phyloP scores from a whole-genome alignment of 2,888 invertebrate genomes.

The Clunio marinus region DNA sequence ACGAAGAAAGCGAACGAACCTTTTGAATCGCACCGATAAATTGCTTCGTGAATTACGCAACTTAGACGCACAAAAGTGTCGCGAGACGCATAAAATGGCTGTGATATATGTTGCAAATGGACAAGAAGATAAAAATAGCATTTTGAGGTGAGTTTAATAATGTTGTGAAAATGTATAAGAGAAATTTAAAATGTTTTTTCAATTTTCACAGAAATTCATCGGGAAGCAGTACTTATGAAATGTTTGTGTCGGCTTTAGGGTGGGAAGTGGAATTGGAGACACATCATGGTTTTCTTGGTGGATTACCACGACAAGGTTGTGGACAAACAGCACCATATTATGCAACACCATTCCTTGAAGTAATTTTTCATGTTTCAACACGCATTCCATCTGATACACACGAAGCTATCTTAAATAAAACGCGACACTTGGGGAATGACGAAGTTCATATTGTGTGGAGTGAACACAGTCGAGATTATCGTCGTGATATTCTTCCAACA shows the following conservation, averaged over 20 bases:
- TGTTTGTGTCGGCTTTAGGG: conserved; percentile 63
- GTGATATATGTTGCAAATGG: conserved; percentile 97
- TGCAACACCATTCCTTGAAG: conserved; percentile 89
- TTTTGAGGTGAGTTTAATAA: conserved; percentile 51
- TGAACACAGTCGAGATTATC: conserved; percentile 92
- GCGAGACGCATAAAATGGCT: conserved; percentile 94
- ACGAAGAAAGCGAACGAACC: conserved; percentile 75
- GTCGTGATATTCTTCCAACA: conserved; percentile 94
- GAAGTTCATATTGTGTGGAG: conserved; percentile 99
- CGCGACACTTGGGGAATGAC: conserved; percentile 94
- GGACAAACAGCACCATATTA: conserved; percentile 93
- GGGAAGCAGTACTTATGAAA: conserved; percentile 91
- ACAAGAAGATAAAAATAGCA: conserved; percentile 94
- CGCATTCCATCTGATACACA: conserved; percentile 89
- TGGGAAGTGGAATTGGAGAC: conserved; percentile 84
- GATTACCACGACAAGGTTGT: conserved; percentile 81
- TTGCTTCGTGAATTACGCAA: conserved; percentile 86
- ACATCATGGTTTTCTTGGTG: conserved; percentile 93
- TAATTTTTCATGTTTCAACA: conserved; percentile 96
- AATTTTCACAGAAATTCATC: conserved; percentile 70
- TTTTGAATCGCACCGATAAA: conserved; percentile 83
- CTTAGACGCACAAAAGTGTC: conserved; percentile 83
- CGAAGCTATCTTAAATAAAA: conserved; percentile 85
- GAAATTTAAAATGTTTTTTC: neutral
- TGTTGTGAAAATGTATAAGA: neutral